Evolutionary conservation across 2,113 vertebrate species (phyloP).

Genomic region (Gopherus evgoodei): DNA sequence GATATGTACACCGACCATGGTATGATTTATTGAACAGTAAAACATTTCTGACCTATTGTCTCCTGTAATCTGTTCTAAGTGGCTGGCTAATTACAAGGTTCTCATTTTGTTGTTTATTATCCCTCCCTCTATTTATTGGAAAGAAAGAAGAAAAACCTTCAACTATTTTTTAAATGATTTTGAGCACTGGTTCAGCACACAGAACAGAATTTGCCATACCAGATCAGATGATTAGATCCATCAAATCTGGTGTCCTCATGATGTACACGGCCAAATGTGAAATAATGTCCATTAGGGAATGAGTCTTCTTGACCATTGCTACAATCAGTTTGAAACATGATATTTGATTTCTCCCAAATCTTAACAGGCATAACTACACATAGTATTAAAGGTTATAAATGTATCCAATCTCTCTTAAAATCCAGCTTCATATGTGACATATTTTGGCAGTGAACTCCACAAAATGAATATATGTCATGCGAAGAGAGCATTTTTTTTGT

Average conservation of each 20-base stretch:
- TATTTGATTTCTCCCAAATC: neutral
- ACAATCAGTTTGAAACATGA: neutral
- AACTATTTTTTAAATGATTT: neutral
- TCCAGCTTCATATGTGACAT: neutral
- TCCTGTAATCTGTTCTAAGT: neutral
- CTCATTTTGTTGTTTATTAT: neutral
- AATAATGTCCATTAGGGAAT: neutral
- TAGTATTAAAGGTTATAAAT: neutral
- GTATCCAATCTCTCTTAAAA: neutral
- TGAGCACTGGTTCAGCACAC: neutral
- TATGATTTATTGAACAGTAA: neutral
- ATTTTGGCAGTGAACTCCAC: neutral
- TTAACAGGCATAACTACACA: neutral
- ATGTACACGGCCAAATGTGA: neutral
- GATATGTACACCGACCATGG: neutral
- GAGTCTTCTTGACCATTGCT: neutral
- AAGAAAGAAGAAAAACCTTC: neutral
- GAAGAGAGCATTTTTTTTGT: neutral
- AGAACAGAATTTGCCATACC: neutral
- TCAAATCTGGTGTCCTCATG: neutral
- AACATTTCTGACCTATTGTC: neutral
- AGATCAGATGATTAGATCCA: neutral
- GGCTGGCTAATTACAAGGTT: neutral
- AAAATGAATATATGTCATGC: neutral
- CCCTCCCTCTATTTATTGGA: neutral